Percentiles rank a stretch among this genome's conserved stretches.
These are phyloP conservation scores for Baronia brevicornis DNA, from an alignment of 2,888 invertebrate species.

Conservation along the genomic window DNA sequence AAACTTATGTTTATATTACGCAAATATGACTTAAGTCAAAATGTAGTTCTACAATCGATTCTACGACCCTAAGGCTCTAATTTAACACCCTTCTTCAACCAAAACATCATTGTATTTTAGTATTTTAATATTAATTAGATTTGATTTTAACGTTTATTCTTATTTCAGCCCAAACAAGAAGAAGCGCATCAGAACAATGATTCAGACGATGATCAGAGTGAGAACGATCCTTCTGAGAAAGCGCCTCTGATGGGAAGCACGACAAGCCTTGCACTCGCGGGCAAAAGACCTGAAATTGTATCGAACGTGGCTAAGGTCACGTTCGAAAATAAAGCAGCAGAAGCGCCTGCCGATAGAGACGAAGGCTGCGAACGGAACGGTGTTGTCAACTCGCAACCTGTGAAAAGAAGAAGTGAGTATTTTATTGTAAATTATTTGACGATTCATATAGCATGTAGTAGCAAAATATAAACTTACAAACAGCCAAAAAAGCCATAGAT, in stretches of 20 bases:
- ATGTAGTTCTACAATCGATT: no score
- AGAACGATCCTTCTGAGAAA: conserved; percentile 60
- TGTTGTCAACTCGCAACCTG: conserved; percentile 54
- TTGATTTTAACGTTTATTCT: conserved; percentile 10
- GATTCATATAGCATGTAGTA: no score
- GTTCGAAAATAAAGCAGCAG: conserved; percentile 41
- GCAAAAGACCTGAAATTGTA: conserved; percentile 61
- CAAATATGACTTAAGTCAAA: no score
- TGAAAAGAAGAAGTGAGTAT: conserved; percentile 64
- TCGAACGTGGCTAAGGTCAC: conserved; percentile 58
- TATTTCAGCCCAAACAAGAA: conserved; percentile 44
- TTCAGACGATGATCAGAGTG: conserved; percentile 57
- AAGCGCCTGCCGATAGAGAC: conserved; percentile 31
- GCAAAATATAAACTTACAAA: no score
- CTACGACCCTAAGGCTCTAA: no score
- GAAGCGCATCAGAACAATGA: conserved; percentile 34
- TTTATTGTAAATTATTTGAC: not conserved
- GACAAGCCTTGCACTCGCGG: conserved; percentile 36
- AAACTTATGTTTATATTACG: no score
- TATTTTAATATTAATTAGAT: conserved; percentile 1
- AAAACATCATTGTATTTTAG: not conserved
- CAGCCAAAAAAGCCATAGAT: no score
- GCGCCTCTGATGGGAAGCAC: conserved; percentile 67
- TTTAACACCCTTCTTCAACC: no score
- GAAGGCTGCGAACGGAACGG: conserved; percentile 36